Evolutionary conservation across 1,140 invertebrate species (phyloP).

Genomic region (Megalopta genalis): DNA sequence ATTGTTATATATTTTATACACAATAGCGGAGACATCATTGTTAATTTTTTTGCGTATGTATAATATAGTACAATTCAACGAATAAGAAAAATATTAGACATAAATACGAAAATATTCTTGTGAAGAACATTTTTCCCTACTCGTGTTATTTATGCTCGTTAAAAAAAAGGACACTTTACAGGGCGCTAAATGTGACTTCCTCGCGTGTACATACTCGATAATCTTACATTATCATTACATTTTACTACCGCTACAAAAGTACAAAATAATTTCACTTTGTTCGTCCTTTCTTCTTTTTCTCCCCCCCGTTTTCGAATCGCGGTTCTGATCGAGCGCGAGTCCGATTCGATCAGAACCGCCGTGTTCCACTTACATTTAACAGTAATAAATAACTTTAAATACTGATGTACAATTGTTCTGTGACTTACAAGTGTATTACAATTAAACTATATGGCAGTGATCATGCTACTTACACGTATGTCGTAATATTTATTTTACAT

Average conservation of each 20-base stretch:
- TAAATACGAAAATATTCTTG: slow-evolving; percentile 65
- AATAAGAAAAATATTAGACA: slow-evolving; percentile 57
- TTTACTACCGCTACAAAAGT: slow-evolving; percentile 72
- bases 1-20: slow-evolving; percentile 62
- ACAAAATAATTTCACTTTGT: slow-evolving; percentile 74
- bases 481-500: slow-evolving; percentile 13
- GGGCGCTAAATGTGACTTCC: slow-evolving; percentile 33
- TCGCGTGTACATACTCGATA: not conserved
- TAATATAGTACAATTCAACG: slow-evolving; percentile 70
- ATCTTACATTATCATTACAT: slow-evolving; percentile 36
- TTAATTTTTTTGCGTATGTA: slow-evolving; percentile 60
- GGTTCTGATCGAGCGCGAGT: slow-evolving; percentile 15
- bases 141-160: slow-evolving; percentile 29
- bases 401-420: slow-evolving; percentile 77
- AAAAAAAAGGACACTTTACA: slow-evolving; percentile 53
- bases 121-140: slow-evolving; percentile 46
- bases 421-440: slow-evolving; percentile 65
- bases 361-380: slow-evolving; percentile 65
- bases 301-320: not conserved
- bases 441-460: slow-evolving; percentile 76
- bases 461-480: slow-evolving; percentile 66
- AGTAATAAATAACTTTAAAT: slow-evolving; percentile 79
- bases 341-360: slow-evolving; percentile 28
- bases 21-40: slow-evolving; percentile 52
- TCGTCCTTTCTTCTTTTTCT: slow-evolving; percentile 47